Evolutionary conservation across 1,140 invertebrate genomes (phyloP).

Genomic region (Gonatopus flavifemur): DNA sequence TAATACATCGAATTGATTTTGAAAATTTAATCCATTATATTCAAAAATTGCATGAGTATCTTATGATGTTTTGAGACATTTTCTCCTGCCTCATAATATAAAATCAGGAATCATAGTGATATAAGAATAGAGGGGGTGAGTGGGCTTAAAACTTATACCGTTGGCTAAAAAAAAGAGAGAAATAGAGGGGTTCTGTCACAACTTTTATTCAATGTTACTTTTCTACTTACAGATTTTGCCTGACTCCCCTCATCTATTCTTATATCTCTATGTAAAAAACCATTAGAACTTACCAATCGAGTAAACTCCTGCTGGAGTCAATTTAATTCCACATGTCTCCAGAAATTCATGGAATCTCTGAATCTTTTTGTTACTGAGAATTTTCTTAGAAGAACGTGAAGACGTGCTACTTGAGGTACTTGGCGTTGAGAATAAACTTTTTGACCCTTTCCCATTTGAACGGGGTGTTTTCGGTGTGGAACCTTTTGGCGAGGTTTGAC

Average conservation of each 20-base stretch:
- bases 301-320: slow-evolving; percentile 27
- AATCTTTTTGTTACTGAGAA: not conserved
- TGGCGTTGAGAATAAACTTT: not conserved
- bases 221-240: too few relatives aligned
- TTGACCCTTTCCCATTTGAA: not conserved
- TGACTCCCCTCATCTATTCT: too few relatives aligned
- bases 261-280: not conserved
- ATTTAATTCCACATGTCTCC: slow-evolving; percentile 30
- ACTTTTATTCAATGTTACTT: not conserved
- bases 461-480: not conserved
- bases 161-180: not conserved
- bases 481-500: not conserved
- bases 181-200: not conserved
- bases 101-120: too few relatives aligned
- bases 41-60: too few relatives aligned
- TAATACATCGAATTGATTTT: too few relatives aligned
- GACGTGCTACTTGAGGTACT: not conserved
- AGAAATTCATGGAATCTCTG: slow-evolving; percentile 35
- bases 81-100: too few relatives aligned
- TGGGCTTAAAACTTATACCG: too few relatives aligned
- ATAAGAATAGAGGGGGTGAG: too few relatives aligned
- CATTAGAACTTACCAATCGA: slow-evolving; percentile 28
- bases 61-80: too few relatives aligned
- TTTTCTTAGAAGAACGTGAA: too few relatives aligned
- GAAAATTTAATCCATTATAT: too few relatives aligned